Conservation (phyloP, 2,888 invertebrate genomes). For the Phorcus lineatus region DNA sequence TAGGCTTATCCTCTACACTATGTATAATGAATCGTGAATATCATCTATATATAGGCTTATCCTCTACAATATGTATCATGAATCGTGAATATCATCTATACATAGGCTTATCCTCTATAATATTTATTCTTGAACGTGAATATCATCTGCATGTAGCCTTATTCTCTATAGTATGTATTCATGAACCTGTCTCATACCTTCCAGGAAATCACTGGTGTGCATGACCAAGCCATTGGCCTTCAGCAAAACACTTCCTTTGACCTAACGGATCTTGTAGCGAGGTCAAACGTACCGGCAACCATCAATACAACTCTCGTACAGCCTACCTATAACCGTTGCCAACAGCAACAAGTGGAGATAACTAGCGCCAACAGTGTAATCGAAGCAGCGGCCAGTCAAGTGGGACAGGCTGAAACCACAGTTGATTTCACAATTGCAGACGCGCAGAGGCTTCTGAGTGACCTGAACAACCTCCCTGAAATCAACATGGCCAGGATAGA, state of each 20-base stretch:
- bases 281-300: neutral
- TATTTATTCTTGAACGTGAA: no score
- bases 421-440: neutral
- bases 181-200: no score
- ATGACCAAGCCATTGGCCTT: neutral
- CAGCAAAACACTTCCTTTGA: neutral
- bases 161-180: no score
- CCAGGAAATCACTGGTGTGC: neutral
- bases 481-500: conserved; percentile 16
- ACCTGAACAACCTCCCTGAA: conserved; percentile 9
- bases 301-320: conserved; percentile 17
- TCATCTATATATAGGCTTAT: no score
- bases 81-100: no score
- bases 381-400: neutral
- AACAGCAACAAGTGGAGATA: neutral
- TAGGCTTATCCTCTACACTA: no score
- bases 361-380: neutral
- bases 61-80: no score
- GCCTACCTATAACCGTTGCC: neutral
- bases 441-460: neutral
- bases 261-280: neutral
- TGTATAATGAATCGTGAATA: no score
- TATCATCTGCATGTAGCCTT: no score
- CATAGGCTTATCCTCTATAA: no score
- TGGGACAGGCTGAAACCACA: neutral